Evolutionary conservation across 2,113 vertebrate genomes (phyloP).

Genomic region (Lathamus discolor): DNA sequence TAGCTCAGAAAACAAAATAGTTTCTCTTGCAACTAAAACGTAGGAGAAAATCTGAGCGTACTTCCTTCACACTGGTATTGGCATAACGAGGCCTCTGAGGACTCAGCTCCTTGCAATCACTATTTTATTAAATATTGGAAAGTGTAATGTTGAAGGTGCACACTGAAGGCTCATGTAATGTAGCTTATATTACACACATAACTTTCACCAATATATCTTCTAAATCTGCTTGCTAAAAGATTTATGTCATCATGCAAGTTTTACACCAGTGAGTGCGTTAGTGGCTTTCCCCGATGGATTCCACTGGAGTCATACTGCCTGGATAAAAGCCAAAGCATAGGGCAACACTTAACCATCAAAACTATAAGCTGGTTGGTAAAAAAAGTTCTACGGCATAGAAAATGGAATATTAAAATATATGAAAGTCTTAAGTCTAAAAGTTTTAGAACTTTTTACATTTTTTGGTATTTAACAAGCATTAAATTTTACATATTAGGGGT

Average conservation of each 20-base stretch:
- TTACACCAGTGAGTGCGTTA: slow-evolving; percentile 85
- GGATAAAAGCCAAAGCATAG: slow-evolving; percentile 77
- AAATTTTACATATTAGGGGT: not conserved
- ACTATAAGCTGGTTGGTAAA: not conserved
- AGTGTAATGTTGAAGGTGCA: slow-evolving; percentile 62
- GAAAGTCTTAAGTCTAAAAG: not conserved
- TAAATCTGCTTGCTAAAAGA: slow-evolving; percentile 83
- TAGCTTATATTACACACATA: slow-evolving; percentile 74
- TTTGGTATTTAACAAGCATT: not conserved
- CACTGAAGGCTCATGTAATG: slow-evolving; percentile 46
- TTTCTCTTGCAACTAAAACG: slow-evolving; percentile 63
- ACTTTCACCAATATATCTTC: slow-evolving; percentile 79
- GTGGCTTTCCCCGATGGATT: slow-evolving; percentile 86
- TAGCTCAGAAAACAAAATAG: slow-evolving; percentile 66
- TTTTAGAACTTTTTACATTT: not conserved
- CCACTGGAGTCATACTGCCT: slow-evolving; percentile 77
- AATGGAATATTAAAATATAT: slow-evolving; percentile 37
- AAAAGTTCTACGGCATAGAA: slow-evolving; percentile 31
- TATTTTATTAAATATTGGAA: slow-evolving; percentile 82
- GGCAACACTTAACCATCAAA: slow-evolving; percentile 71
- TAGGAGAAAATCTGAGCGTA: slow-evolving; percentile 37
- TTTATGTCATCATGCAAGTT: slow-evolving; percentile 92
- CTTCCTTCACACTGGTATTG: slow-evolving; percentile 35
- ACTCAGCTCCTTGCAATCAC: slow-evolving; percentile 72
- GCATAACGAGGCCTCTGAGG: slow-evolving; percentile 75